phyloP scores from a whole-genome alignment of 2,113 vertebrate genomes.

The Cariama cristata region DNA sequence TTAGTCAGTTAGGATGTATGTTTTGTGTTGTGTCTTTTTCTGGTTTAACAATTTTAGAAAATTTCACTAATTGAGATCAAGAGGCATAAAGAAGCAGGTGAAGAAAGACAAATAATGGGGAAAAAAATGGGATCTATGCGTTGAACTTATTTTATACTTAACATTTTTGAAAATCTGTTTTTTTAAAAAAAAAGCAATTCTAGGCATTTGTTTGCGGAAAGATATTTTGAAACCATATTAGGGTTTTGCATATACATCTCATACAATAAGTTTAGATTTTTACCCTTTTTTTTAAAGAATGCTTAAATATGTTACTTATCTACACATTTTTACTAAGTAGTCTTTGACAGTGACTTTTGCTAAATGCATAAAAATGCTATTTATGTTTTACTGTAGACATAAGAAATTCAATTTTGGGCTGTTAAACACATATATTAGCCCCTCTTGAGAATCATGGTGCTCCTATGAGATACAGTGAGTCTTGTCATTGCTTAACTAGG shows the following conservation, averaged over 20 bases:
- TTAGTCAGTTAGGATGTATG: background rate
- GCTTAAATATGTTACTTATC: background rate
- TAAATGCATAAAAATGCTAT: background rate
- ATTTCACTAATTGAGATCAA: background rate
- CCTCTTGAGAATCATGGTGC: background rate
- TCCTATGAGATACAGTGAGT: background rate
- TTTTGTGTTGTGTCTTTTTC: background rate
- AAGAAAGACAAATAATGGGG: background rate
- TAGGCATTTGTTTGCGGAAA: background rate
- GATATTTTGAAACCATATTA: fast-evolving
- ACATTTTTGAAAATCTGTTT: background rate
- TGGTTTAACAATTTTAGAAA: background rate
- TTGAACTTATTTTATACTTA: background rate
- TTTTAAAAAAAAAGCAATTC: fast-evolving
- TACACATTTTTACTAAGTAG: background rate
- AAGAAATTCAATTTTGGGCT: background rate
- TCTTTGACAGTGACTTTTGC: background rate
- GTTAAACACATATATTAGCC: background rate
- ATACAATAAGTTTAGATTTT: background rate
- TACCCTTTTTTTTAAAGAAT: background rate
- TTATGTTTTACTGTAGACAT: background rate
- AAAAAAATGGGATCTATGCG: fast-evolving
- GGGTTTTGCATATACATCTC: fast-evolving
- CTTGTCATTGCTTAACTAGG: background rate
- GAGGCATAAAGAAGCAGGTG: background rate